phyloP scores from a whole-genome alignment of 2,113 vertebrate genomes.

The Chaetura pelagica region DNA sequence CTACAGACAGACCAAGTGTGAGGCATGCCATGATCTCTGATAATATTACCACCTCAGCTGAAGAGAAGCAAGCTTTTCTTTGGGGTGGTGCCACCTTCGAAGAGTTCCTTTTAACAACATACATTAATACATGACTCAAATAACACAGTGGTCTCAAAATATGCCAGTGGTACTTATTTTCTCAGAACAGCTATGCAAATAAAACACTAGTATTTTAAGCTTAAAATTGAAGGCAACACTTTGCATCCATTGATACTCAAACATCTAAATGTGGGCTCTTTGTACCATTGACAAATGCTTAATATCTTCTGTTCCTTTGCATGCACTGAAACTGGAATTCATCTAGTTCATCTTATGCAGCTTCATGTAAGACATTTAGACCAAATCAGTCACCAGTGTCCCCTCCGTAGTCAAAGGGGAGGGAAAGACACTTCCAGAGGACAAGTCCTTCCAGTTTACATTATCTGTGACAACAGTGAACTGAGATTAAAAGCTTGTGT shows the following conservation, averaged over 20 bases:
- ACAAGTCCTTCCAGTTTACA: not conserved
- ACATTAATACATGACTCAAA: not conserved
- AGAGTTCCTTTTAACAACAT: not conserved
- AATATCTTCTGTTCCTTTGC: not conserved
- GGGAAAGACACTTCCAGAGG: not conserved
- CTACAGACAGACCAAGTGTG: not conserved
- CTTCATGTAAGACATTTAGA: not conserved
- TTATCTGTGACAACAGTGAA: not conserved
- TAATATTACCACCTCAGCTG: not conserved
- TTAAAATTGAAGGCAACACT: not conserved
- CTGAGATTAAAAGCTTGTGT: not conserved
- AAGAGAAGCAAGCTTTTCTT: not conserved
- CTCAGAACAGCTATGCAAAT: not conserved
- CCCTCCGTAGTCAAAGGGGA: not conserved
- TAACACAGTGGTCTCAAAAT: not conserved
- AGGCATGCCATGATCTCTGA: not conserved
- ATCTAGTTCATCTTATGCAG: not conserved
- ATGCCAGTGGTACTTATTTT: not conserved
- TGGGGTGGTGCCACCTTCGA: not conserved
- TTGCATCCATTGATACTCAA: not conserved
- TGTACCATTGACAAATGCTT: not conserved
- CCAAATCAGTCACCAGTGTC: not conserved
- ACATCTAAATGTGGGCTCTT: not conserved
- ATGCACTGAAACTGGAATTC: not conserved
- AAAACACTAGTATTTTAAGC: not conserved